Evolutionary conservation across 2,888 invertebrate genomes (phyloP).

Genomic region (Drosophila peninsularis): DNA sequence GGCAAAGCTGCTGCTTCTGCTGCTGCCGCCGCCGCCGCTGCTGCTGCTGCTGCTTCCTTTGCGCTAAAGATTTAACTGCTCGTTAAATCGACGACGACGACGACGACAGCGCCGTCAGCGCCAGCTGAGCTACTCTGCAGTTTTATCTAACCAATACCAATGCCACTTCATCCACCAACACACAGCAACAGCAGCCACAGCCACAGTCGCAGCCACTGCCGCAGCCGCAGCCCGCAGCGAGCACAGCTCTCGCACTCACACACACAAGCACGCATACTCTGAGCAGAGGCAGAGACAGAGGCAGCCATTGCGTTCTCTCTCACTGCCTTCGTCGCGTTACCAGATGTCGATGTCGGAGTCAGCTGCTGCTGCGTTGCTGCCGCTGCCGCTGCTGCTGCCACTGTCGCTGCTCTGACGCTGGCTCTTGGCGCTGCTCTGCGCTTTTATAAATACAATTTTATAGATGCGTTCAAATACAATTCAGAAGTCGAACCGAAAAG

Average conservation of each 20-base stretch:
- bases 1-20: conserved; percentile 56
- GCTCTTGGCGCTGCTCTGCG: conserved; percentile 45
- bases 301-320: conserved; percentile 66
- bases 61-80: conserved; percentile 55
- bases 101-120: conserved; percentile 29
- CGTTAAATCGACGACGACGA: conserved; percentile 17
- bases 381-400: conserved; percentile 51
- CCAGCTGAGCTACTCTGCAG: conserved; percentile 47
- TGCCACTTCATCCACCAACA: conserved; percentile 57
- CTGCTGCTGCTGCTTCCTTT: conserved; percentile 63
- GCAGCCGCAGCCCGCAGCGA: conserved; percentile 24
- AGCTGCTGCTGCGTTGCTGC: conserved; percentile 57
- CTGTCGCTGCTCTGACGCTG: conserved; percentile 39
- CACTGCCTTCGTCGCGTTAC: conserved; percentile 35
- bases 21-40: conserved; percentile 49
- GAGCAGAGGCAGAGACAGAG: conserved; percentile 19
- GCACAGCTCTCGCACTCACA: conserved; percentile 28
- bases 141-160: conserved; percentile 73
- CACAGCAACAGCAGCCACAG: conserved; percentile 36
- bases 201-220: conserved; percentile 16
- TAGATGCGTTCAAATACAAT: conserved; percentile 76
- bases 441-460: conserved; percentile 84
- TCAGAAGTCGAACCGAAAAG: conserved; percentile 64
- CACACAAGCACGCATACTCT: conserved; percentile 17
- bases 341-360: conserved; percentile 52